Conservation (phyloP, 1,140 invertebrate genomes). For the Homarus americanus region DNA sequence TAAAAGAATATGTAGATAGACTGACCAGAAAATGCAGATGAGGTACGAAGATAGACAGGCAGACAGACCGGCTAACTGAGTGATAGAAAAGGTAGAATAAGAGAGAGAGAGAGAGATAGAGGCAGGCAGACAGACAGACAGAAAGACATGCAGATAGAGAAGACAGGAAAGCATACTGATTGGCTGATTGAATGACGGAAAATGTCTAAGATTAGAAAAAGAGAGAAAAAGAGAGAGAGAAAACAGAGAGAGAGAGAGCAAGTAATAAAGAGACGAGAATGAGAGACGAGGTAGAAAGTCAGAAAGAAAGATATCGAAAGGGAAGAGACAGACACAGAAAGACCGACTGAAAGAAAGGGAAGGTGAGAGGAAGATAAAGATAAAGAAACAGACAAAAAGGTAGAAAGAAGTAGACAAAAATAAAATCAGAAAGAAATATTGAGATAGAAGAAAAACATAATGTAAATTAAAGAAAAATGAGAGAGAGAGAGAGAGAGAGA, state of each 20-base stretch:
- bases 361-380: too few relatives aligned
- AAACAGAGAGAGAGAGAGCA: neutral
- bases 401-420: too few relatives aligned
- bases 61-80: too few relatives aligned
- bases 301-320: neutral
- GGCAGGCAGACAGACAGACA: neutral
- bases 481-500: conserved; percentile 15
- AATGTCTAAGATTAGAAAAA: too few relatives aligned
- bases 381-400: too few relatives aligned
- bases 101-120: neutral
- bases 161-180: neutral
- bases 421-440: too few relatives aligned
- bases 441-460: neutral
- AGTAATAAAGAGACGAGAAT: too few relatives aligned
- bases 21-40: too few relatives aligned
- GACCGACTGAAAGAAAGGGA: neutral
- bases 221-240: neutral
- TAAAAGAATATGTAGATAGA: too few relatives aligned
- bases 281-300: too few relatives aligned
- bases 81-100: neutral
- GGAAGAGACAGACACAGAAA: neutral
- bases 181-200: neutral
- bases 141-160: neutral
- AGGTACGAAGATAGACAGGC: too few relatives aligned
- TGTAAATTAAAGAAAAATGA: neutral